Evolutionary conservation across 2,888 invertebrate species (phyloP).

Genomic region (Drosophila pullipes): DNA sequence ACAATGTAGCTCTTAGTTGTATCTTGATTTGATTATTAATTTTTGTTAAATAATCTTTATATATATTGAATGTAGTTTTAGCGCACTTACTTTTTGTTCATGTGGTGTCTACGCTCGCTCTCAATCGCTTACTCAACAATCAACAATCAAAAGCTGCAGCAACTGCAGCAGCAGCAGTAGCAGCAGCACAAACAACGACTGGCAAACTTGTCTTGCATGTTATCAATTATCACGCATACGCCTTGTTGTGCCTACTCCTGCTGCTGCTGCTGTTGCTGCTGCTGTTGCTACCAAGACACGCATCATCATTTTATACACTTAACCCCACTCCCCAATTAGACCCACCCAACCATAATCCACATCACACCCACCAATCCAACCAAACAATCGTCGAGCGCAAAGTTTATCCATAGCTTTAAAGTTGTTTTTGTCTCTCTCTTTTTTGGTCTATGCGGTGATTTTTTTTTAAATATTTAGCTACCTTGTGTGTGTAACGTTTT

Average conservation of each 20-base stretch:
- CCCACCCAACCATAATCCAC: not conserved
- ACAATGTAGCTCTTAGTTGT: conserved; percentile 64
- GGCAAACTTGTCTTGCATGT: conserved; percentile 49
- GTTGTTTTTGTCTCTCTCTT: conserved; percentile 56
- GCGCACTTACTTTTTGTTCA: conserved; percentile 70
- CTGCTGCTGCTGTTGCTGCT: not conserved
- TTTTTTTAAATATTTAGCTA: conserved; percentile 69
- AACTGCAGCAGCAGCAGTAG: conserved; percentile 7
- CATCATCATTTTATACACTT: conserved; percentile 39
- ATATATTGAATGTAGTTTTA: conserved; percentile 73
- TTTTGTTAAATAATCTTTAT: conserved; percentile 55
- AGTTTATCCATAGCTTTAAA: conserved; percentile 75
- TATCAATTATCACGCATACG: conserved; percentile 52
- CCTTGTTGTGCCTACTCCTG: conserved; percentile 36
- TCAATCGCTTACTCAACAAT: conserved; percentile 41
- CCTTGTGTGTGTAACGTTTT: conserved; percentile 79
- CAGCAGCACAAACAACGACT: conserved; percentile 20
- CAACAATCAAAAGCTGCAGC: conserved; percentile 14
- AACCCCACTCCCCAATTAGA: conserved; percentile 4
- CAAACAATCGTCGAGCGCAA: conserved; percentile 44
- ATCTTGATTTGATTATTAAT: conserved; percentile 38
- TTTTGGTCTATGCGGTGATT: conserved; percentile 65
- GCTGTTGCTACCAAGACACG: conserved; percentile 17
- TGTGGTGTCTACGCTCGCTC: conserved; percentile 68
- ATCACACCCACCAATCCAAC: not conserved